Percentiles rank a stretch among this genome's conserved stretches.
Conservation (phyloP, 2,113 vertebrate species). For the Neogobius melanostomus region DNA sequence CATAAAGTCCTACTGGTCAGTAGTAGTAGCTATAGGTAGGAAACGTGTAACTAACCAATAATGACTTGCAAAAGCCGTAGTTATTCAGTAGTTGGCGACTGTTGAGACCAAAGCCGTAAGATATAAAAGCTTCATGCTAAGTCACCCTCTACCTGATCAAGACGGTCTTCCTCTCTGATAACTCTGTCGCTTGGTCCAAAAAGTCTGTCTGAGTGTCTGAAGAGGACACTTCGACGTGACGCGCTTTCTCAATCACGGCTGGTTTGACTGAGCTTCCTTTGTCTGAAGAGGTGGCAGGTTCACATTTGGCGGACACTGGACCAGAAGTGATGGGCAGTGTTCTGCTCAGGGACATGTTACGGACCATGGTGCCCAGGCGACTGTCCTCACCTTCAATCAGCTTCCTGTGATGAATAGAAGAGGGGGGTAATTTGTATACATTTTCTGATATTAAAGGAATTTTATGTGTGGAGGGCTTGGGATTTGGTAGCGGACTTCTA, state of each 20-base stretch:
- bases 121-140: not conserved
- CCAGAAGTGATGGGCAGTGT: slow-evolving; percentile 12
- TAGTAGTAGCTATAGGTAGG: too few relatives aligned
- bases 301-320: slow-evolving; percentile 5
- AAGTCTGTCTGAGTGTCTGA: slow-evolving; percentile 33
- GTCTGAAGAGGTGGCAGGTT: slow-evolving; percentile 2
- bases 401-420: slow-evolving; percentile 57
- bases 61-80: too few relatives aligned
- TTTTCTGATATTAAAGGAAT: too few relatives aligned
- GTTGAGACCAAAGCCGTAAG: too few relatives aligned
- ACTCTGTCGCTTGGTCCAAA: slow-evolving; percentile 67
- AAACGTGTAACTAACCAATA: too few relatives aligned
- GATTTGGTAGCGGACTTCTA: not conserved
- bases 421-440: too few relatives aligned
- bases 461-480: not conserved
- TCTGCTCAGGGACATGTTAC: slow-evolving; percentile 44
- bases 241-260: not conserved
- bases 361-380: slow-evolving; percentile 68
- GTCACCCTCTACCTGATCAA: slow-evolving; percentile 69
- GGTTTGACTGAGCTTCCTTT: not conserved
- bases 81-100: too few relatives aligned
- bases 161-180: slow-evolving; percentile 72
- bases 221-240: not conserved
- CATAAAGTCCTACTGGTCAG: too few relatives aligned
- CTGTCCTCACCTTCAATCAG: slow-evolving; percentile 79